Evolutionary conservation across 1,140 invertebrate genomes (phyloP).

Genomic region (Harlomillsia oculata): DNA sequence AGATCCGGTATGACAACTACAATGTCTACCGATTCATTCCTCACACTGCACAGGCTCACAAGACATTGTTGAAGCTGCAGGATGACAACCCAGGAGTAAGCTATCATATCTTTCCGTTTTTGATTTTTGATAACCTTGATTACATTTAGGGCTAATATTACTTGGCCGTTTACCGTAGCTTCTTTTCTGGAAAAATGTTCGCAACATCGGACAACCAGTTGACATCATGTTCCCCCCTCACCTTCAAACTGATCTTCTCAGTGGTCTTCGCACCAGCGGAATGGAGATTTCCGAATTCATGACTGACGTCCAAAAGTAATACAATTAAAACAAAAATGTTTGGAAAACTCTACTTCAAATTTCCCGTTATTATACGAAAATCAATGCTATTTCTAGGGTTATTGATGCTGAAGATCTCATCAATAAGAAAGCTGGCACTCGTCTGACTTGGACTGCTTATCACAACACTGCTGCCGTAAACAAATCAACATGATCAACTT

Average conservation of each 20-base stretch:
- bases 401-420: background rate
- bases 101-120: background rate
- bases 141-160: no score
- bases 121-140: no score
- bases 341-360: background rate
- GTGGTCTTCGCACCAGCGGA: background rate
- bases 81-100: slow-evolving; percentile 9
- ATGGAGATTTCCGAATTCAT: slow-evolving; percentile 16
- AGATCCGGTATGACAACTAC: slow-evolving; percentile 25
- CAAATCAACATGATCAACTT: background rate
- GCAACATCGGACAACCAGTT: background rate
- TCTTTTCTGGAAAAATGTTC: slow-evolving; percentile 8
- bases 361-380: background rate
- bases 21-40: slow-evolving; percentile 23
- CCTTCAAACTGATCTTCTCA: slow-evolving; percentile 8
- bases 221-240: slow-evolving; percentile 27
- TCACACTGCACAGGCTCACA: slow-evolving; percentile 6
- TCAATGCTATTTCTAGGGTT: background rate
- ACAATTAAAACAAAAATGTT: background rate
- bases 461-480: slow-evolving; percentile 1
- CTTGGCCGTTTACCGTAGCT: background rate
- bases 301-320: slow-evolving; percentile 20
- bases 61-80: slow-evolving; percentile 11
- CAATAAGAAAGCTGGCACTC: background rate
- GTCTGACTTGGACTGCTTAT: slow-evolving; percentile 4